phyloP scores from a whole-genome alignment of 2,797 vertebrate species.

The Rousettus madagascariensis region DNA sequence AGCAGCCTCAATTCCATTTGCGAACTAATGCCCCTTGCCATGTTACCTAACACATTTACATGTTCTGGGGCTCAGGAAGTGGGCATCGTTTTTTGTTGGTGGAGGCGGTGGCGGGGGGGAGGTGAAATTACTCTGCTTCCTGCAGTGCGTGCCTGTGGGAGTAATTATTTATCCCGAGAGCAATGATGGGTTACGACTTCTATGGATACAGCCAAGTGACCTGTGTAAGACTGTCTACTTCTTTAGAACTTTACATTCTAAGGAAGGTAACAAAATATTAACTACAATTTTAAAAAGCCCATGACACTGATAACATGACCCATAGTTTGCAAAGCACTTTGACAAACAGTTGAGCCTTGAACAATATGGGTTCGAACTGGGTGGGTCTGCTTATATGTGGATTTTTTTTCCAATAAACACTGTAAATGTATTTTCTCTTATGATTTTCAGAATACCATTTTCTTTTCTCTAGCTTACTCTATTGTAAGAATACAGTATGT shows the following conservation, averaged over 20 bases:
- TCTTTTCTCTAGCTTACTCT: neutral
- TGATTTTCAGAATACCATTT: neutral
- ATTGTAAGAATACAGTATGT: neutral
- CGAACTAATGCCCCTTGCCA: neutral
- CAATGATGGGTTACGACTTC: neutral
- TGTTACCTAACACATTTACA: neutral
- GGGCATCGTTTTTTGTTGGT: too few species aligned
- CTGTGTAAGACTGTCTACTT: neutral
- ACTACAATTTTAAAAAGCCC: neutral
- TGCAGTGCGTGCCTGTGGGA: neutral
- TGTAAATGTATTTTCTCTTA: neutral
- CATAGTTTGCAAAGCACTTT: neutral
- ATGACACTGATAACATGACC: neutral
- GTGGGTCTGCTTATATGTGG: neutral
- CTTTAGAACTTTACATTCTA: neutral
- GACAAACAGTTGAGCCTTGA: neutral
- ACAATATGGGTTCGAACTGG: neutral
- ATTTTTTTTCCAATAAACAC: neutral
- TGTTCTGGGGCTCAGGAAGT: neutral
- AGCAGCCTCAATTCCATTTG: neutral
- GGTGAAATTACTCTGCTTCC: neutral
- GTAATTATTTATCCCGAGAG: neutral
- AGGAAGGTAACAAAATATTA: constrained; percentile 22
- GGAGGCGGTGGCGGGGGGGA: fast-evolving
- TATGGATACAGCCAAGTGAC: neutral